phyloP scores from a whole-genome alignment of 1,140 invertebrate genomes.

The Apocrypta bakeri region DNA sequence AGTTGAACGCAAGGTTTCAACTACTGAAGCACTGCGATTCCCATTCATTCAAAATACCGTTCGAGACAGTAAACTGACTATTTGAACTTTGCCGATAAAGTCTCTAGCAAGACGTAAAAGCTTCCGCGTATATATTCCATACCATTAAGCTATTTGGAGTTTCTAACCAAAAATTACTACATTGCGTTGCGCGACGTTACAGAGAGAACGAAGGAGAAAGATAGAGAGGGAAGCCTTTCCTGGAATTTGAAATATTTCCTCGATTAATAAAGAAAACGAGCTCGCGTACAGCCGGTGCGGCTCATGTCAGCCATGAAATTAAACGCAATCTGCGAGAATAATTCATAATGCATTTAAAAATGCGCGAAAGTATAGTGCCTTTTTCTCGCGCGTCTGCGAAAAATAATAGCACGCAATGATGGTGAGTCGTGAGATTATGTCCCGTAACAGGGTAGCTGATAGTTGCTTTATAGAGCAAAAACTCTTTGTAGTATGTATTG shows the following conservation, averaged over 20 bases:
- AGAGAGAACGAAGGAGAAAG: not conserved
- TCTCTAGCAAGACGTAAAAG: constrained; percentile 8
- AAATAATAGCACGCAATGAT: not conserved
- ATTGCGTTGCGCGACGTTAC: not conserved
- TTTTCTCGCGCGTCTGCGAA: not conserved
- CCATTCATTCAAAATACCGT: constrained; percentile 22
- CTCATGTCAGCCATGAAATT: constrained; percentile 16
- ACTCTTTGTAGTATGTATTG: not conserved
- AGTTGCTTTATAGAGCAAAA: not conserved
- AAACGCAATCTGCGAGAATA: constrained; percentile 2
- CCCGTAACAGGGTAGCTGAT: not conserved
- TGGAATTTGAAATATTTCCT: constrained; percentile 24
- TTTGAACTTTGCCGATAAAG: constrained; percentile 32
- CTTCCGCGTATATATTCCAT: constrained; percentile 25
- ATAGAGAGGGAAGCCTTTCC: not conserved
- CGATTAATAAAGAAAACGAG: constrained; percentile 35
- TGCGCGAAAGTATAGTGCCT: not conserved
- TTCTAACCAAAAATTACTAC: constrained; percentile 19
- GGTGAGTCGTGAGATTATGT: not conserved
- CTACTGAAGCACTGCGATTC: not conserved
- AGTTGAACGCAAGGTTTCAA: not conserved
- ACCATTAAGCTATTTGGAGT: constrained; percentile 3
- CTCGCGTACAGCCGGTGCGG: not conserved
- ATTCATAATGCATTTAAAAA: not conserved
- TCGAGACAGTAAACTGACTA: not conserved